Conservation (phyloP, 2,888 invertebrate species). For the Amiota communis region DNA sequence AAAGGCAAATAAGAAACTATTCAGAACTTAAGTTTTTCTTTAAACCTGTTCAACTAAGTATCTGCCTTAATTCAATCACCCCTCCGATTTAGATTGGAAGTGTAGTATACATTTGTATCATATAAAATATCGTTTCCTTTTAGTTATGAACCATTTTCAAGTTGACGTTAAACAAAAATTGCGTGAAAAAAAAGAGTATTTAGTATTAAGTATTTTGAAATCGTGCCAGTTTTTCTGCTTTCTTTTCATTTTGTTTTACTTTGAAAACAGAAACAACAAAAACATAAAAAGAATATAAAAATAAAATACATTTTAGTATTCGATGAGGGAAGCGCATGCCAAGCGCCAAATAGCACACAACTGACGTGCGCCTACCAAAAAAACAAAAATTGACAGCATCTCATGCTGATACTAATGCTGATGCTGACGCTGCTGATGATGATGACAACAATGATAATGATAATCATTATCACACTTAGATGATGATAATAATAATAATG, state of each 20-base stretch:
- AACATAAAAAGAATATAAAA: not conserved
- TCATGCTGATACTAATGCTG: not conserved
- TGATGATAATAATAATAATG: not conserved
- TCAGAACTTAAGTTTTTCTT: no score
- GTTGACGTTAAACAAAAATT: conserved; percentile 62
- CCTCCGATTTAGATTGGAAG: no score
- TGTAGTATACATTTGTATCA: no score
- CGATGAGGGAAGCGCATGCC: no score
- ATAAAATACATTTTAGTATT: not conserved
- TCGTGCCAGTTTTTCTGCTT: conserved; percentile 59
- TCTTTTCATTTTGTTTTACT: conserved; percentile 34
- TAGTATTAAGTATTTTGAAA: conserved; percentile 46
- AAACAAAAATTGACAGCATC: no score
- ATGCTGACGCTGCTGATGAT: not conserved
- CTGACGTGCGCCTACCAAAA: no score
- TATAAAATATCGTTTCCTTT: no score
- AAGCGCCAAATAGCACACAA: no score
- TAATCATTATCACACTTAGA: not conserved
- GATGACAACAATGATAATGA: not conserved
- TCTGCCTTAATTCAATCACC: no score
- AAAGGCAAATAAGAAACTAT: no score
- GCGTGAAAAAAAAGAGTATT: conserved; percentile 55
- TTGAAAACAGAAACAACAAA: not conserved
- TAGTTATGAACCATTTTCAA: conserved; percentile 35
- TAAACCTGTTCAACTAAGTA: no score